Base-by-base conservation (phyloP, 2,888 invertebrate genomes). In the Trachelus troglodyta region DNA sequence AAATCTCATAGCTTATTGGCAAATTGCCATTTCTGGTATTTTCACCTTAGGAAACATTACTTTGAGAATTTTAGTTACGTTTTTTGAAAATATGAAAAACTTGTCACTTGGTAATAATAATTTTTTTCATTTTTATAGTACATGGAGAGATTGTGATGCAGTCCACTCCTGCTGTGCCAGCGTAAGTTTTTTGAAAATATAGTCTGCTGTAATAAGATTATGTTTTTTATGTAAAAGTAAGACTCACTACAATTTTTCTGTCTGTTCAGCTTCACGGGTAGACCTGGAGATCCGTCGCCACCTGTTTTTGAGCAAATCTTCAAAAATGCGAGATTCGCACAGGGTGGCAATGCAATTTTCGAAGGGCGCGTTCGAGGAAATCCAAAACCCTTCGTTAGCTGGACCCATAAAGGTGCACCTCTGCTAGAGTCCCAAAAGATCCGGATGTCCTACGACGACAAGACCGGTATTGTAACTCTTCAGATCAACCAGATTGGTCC, bases 261-360 rank as follows among this genome's bases (percentile, higher is more conserved):
- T 71, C 31, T 4, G 2, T 35, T 11, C 79, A 91, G 91, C 80
- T 91, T 91, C 81, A 87, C 88, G 79, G 91, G 90, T 80, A 88
- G 94, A 89, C 95, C 96, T 81, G 96, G 96, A 86, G 95, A 95
- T 88, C 96, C 96, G 83, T 96, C 97, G 83, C 98, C 98, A 79
- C 98, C 98, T 83, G 96, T 98, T 85, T 98, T 98, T 92, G 98
- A 98, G 93, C 97, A 98, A 92, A 97, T 98, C 90, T 98, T 98
- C 92, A 96, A 96, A 92, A 98, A 98, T 92, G 97, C 98, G 84
- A 95, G 98, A 90, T 98, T 98, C 92, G 98, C 98, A 81, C 98
- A 98, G 93, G 98, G 98, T 84, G 98, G 97, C 76, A 96, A 97
- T 91, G 98, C 98, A 77, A 94, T 96, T 86, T 98, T 98, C 91